A percentile compares a stretch with the other conserved stretches of the same genome.
These are phyloP conservation scores for Chascanopsetta lugubris DNA, from an alignment of 2,113 vertebrate species.

Conservation along the genomic window DNA sequence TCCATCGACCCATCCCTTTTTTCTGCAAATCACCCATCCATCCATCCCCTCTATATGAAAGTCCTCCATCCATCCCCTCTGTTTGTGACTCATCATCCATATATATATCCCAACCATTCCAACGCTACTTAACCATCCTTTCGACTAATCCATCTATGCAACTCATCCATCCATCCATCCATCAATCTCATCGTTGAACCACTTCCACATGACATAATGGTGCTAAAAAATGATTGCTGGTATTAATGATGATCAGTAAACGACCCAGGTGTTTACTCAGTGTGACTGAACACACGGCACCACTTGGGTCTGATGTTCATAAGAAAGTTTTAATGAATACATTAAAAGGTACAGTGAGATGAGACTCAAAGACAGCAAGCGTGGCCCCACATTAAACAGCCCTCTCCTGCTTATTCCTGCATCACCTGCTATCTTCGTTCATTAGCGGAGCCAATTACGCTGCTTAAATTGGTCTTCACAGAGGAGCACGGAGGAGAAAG, in stretches of 20 bases:
- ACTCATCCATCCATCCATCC: no score
- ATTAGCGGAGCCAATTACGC: constrained; percentile 58
- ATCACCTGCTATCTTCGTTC: constrained; percentile 55
- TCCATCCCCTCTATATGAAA: no score
- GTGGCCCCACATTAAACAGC: constrained; percentile 23
- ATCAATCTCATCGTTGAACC: no score
- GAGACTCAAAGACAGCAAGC: constrained; percentile 18
- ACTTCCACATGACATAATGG: no score
- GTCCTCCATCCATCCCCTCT: no score
- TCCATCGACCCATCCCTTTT: no score
- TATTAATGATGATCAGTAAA: neutral
- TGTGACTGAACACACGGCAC: neutral
- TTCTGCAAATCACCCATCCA: no score
- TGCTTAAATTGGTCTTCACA: constrained; percentile 53
- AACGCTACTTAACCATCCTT: no score
- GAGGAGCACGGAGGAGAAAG: constrained; percentile 39
- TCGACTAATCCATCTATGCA: no score
- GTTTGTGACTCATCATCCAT: no score
- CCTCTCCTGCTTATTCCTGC: constrained; percentile 4
- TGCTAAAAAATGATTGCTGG: neutral
- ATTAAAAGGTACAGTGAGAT: neutral
- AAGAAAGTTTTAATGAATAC: constrained; percentile 1
- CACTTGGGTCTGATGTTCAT: neutral
- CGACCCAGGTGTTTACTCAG: neutral
- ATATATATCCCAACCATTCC: no score